Conservation (phyloP, 2,888 invertebrate species). For the Acronicta leporina region DNA sequence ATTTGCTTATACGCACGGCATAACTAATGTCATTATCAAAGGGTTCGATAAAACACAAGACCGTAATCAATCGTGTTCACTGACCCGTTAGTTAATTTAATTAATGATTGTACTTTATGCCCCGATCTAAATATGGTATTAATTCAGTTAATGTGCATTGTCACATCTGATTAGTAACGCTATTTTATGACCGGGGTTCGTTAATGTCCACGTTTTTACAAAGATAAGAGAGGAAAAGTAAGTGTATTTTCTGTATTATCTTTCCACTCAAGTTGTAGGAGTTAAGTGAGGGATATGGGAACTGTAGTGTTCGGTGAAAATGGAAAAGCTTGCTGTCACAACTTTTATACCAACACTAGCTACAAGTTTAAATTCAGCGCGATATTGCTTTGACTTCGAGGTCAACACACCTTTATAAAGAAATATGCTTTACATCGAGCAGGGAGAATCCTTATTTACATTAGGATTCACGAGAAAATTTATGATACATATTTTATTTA, state of each 20-base stretch:
- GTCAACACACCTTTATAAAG: conserved; percentile 37
- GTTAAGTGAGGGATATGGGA: conserved; percentile 21
- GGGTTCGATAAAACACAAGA: conserved; percentile 43
- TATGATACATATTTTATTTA: conserved; percentile 12
- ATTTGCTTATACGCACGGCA: conserved; percentile 39
- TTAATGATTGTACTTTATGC: conserved; percentile 48
- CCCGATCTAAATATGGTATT: conserved; percentile 49
- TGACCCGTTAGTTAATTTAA: conserved; percentile 53
- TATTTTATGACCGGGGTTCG: conserved; percentile 21
- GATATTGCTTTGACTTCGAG: conserved; percentile 26
- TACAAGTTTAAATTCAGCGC: conserved; percentile 28
- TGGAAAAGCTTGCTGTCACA: conserved; percentile 30
- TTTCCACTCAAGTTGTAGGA: conserved; percentile 29
- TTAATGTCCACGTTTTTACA: conserved; percentile 16
- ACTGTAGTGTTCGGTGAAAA: conserved; percentile 21
- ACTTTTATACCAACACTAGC: conserved; percentile 19
- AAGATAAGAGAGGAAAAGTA: conserved; percentile 6
- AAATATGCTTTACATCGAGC: conserved; percentile 2
- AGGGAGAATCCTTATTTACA: too few relatives aligned
- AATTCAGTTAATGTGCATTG: conserved; percentile 37
- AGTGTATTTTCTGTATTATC: conserved; percentile 21
- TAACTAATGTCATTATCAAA: conserved; percentile 48
- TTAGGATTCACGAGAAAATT: too few relatives aligned
- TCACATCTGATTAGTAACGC: conserved; percentile 40
- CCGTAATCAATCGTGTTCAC: conserved; percentile 51